These are phyloP conservation scores for Epinephelus coioides DNA, from an alignment of 2,797 vertebrate species.

Conservation along the genomic window DNA sequence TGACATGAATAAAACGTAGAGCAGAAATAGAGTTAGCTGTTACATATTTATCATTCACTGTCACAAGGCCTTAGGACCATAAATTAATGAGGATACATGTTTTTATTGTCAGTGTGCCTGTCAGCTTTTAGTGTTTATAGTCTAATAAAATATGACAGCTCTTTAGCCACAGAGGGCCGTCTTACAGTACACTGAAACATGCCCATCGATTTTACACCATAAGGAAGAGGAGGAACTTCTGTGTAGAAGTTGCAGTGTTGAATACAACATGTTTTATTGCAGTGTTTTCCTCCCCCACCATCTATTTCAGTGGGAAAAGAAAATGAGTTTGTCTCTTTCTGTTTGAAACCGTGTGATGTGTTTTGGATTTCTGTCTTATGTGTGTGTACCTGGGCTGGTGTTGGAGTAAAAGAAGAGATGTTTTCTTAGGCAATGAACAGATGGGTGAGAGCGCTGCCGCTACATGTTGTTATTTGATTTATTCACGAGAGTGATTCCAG, in stretches of 20 bases:
- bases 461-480: conserved; percentile 10
- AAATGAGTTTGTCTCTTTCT: neutral
- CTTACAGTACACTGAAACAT: conserved; percentile 5
- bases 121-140: conserved; percentile 16
- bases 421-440: conserved; percentile 36
- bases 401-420: conserved; percentile 5
- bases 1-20: conserved; percentile 14
- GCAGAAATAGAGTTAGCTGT: neutral
- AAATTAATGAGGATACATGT: neutral
- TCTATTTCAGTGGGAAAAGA: neutral
- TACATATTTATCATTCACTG: conserved; percentile 6
- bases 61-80: neutral
- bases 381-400: conserved; percentile 2
- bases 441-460: conserved; percentile 1
- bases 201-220: conserved; percentile 29
- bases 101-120: neutral
- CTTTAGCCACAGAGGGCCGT: conserved; percentile 17
- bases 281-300: neutral
- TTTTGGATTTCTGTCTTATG: neutral
- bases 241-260: neutral
- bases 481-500: conserved; percentile 25
- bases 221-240: conserved; percentile 1
- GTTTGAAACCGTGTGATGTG: conserved; percentile 1
- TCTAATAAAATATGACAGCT: conserved; percentile 22
- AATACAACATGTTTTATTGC: conserved; percentile 7